Evolutionary conservation across 2,113 vertebrate species (phyloP), one percentile per base, ranked within the genome.

Genomic region (Xenopus tropicalis): DNA sequence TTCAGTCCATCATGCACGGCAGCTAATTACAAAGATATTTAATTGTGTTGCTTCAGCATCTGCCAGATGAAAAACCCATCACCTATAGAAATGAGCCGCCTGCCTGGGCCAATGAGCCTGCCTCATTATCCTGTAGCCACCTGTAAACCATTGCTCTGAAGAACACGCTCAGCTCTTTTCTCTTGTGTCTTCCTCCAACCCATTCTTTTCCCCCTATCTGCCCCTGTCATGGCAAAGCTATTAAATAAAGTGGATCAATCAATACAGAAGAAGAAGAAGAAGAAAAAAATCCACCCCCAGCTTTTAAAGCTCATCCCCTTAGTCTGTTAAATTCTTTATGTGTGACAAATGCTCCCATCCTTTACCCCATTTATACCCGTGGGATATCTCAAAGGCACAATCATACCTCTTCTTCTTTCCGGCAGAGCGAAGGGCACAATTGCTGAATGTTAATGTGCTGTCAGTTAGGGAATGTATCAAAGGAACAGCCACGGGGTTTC

Each of bases 391-490:
- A 74, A 74, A 69, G 46, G n/a, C 72, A 69, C 72, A 69, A 62
- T 69, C 72, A 75, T 75, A 75, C 72, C 72, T 75, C 72, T 67
- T 67, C 72, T 67, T 61, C 72, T 69, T 69, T 25, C 72, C 66
- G 66, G 72, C 66, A 69, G 72, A 58, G 72, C 58, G 72, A 69
- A 75, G 72, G 72, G 44, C 66, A 75, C 72, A 68, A 67, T 61
- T 75, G 72, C 58, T 54, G 72, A 75, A 75, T 75, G 72, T 19
- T 69, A 75, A 75, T 75, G 66, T 75, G 72, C 72, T 69, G 72
- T 69, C 72, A 75, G 72, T 75, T 75, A 63, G 72, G 72, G 72
- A 62, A 75, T 75, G 65, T 75, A 75, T 75, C 72, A 75, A 75
- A 75, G 72, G 44, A 44, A 52, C 57, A 69, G 56, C 72, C 72